Conservation (phyloP, 2,888 invertebrate species). For the Petrolisthes manimaculis region DNA sequence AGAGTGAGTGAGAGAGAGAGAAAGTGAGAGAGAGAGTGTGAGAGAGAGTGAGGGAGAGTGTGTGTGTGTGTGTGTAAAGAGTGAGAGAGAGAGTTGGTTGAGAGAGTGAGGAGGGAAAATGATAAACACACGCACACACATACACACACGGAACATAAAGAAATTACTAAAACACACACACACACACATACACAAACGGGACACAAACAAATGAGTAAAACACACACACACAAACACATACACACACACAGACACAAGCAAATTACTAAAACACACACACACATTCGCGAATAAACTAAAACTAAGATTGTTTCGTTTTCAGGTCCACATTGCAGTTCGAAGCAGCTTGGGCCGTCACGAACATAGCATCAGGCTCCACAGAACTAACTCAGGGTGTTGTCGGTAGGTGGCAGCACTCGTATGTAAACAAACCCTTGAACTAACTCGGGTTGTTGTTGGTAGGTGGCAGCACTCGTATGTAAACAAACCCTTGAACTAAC, state of each 20-base stretch:
- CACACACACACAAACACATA: too few species aligned
- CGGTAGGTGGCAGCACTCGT: conserved; percentile 33
- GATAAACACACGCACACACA: too few species aligned
- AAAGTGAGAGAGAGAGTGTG: conserved; percentile 3
- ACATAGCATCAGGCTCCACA: conserved; percentile 94
- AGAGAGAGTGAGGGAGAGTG: not conserved
- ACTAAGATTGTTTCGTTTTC: not conserved
- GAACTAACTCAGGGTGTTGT: conserved; percentile 91
- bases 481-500: conserved; percentile 73
- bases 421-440: conserved; percentile 20
- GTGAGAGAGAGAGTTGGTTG: not conserved
- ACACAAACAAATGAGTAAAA: too few species aligned
- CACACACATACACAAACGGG: too few species aligned
- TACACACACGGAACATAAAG: too few species aligned
- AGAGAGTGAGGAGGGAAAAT: not conserved
- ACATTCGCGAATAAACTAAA: not conserved
- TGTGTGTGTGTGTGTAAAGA: not conserved
- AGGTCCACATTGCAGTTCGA: conserved; percentile 82
- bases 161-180: too few species aligned
- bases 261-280: too few species aligned
- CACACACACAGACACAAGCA: too few species aligned
- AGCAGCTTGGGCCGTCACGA: conserved; percentile 96
- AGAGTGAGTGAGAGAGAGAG: conserved; percentile 69
- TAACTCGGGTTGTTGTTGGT: conserved; percentile 83
- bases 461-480: conserved; percentile 1